These are phyloP conservation scores for Onychostruthus taczanowskii DNA, from an alignment of 2,113 vertebrate species.

Conservation along the genomic window DNA sequence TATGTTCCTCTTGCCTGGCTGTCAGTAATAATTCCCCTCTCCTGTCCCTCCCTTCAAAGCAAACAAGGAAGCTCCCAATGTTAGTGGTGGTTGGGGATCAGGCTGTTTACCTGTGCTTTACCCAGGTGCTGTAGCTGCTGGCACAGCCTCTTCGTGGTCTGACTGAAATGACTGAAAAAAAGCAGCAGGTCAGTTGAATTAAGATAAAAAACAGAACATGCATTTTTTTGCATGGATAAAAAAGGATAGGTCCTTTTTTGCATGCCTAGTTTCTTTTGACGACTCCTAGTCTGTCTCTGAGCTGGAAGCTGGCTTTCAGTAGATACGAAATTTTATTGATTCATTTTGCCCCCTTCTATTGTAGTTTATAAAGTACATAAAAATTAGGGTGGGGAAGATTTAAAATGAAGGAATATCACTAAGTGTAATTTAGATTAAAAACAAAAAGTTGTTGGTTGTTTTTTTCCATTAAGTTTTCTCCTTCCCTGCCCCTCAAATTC, in stretches of 20 bases:
- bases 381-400: neutral
- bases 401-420: neutral
- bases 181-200: neutral
- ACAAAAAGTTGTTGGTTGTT: neutral
- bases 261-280: neutral
- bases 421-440: neutral
- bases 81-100: neutral
- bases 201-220: neutral
- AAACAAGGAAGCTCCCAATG: neutral
- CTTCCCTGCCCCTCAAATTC: neutral
- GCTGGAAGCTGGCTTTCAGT: neutral
- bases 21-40: neutral
- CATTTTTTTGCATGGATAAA: neutral
- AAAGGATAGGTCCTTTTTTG: neutral
- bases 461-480: neutral
- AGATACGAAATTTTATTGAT: neutral
- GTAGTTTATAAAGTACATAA: neutral
- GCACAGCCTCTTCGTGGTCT: accelerated
- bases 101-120: neutral
- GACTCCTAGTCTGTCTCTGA: neutral
- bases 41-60: neutral
- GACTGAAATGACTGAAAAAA: neutral
- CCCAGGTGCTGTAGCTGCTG: neutral
- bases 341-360: neutral
- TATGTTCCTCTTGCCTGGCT: neutral